Base-by-base conservation (phyloP, 2,888 invertebrate genomes). In the Diploptera punctata region DNA sequence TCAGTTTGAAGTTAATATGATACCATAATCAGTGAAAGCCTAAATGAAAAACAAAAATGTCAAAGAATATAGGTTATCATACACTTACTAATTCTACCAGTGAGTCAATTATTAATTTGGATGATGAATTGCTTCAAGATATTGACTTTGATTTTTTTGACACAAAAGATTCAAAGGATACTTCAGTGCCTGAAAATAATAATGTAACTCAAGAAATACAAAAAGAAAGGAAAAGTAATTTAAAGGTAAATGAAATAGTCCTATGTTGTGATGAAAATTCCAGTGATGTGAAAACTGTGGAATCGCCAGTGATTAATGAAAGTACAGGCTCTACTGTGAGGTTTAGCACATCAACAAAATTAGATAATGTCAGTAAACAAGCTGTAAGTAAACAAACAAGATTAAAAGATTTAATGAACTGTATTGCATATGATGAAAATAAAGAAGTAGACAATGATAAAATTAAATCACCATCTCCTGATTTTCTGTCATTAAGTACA, bases 101-200 rank as follows among this genome's bases (percentile, higher is more conserved):
- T 7, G 47, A 47, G 3, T 65, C 44, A 26, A 7, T 65, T 7
- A 47, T 65, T 26, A 24, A 44, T 44, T 26, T 47, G 5, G 65
- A 70, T 62, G 62, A 16, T 62, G 70, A 38, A 4, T 26, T 70
- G 21, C 62, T 49, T 65, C 31, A 62, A 10, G 70, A 70, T 21
- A 65, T 70, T 65, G 70, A 70, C 38, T 70, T 33, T 70, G 33
- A 62, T 19, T 70, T 65, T 33, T 70, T 70, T 52, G 70, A 65
- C 24, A 24, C 21, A 44, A 29, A 65, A 24, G 16, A 16, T 26
- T n/a, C 24, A 24, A 13, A 1, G 10, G n/a, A 4, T 29, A 29
- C 0, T 13, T 13, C 16, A 26, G n/a, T n/a, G n/a, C 9, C n/a
- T 44, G n/a, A 47, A 19, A 18, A 26, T 10, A 26, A 7, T 10